phyloP scores from a whole-genome alignment of 2,888 invertebrate genomes.

The Ischnura elegans region DNA sequence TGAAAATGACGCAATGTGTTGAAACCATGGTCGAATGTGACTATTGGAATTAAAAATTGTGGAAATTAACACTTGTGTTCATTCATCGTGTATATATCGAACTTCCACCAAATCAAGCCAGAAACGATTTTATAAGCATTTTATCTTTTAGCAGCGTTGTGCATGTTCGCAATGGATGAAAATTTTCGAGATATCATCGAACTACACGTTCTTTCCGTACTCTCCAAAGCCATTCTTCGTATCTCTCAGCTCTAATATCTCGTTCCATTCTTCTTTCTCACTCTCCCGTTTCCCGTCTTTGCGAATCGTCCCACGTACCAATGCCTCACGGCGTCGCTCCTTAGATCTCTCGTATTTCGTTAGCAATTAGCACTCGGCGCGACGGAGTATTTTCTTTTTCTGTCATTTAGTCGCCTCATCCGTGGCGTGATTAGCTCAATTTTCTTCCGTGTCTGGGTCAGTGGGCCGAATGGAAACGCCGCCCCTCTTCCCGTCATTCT shows the following conservation, averaged over 20 bases:
- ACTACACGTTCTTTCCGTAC: no score
- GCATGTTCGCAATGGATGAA: no score
- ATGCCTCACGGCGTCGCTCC: not conserved
- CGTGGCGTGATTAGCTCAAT: constrained; percentile 23
- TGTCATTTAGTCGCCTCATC: not conserved
- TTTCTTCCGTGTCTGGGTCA: not conserved
- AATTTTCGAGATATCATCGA: no score
- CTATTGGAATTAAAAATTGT: no score
- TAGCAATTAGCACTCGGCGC: not conserved
- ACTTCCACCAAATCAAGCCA: no score
- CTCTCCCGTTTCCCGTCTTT: not conserved
- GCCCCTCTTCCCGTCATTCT: not conserved
- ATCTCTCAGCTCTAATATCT: not conserved
- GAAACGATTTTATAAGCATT: no score
- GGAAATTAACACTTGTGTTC: no score
- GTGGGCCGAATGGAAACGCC: constrained; percentile 10
- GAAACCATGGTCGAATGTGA: no score
- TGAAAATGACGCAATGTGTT: no score
- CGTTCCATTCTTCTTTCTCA: not conserved
- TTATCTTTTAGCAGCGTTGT: no score
- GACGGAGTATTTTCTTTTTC: not conserved
- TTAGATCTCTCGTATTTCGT: not conserved
- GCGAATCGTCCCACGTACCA: not conserved
- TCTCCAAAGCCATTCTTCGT: not conserved
- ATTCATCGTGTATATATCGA: no score